Conservation (phyloP, 2,113 vertebrate species). For the Aldabrachelys gigantea region DNA sequence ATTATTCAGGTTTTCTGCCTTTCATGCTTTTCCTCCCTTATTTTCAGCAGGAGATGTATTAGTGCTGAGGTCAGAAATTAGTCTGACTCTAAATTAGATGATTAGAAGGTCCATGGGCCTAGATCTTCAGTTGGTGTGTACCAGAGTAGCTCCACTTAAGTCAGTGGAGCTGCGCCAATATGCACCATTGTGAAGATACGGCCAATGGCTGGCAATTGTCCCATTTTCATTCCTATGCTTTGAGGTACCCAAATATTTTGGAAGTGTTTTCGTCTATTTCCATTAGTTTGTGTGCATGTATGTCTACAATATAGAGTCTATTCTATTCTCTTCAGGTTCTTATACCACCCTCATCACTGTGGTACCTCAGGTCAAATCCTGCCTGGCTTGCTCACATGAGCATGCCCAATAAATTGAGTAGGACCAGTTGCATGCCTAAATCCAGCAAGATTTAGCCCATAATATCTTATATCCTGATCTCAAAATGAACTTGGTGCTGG, state of each 20-base stretch:
- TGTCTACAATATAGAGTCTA: background rate
- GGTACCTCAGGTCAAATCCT: background rate
- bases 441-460: background rate
- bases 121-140: background rate
- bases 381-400: background rate
- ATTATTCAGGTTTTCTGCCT: background rate
- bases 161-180: background rate
- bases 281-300: background rate
- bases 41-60: background rate
- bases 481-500: background rate
- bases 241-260: background rate
- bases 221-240: background rate
- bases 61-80: background rate
- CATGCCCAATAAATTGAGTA: background rate
- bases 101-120: background rate
- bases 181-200: background rate
- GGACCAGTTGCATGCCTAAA: background rate
- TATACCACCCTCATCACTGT: background rate
- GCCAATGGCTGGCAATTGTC: background rate
- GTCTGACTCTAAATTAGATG: background rate
- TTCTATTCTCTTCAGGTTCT: background rate
- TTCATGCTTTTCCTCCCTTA: background rate
- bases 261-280: background rate
- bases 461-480: rapidly evolving
- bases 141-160: background rate